Conservation (phyloP, 2,113 vertebrate species). For the Myotis lucifugus region DNA sequence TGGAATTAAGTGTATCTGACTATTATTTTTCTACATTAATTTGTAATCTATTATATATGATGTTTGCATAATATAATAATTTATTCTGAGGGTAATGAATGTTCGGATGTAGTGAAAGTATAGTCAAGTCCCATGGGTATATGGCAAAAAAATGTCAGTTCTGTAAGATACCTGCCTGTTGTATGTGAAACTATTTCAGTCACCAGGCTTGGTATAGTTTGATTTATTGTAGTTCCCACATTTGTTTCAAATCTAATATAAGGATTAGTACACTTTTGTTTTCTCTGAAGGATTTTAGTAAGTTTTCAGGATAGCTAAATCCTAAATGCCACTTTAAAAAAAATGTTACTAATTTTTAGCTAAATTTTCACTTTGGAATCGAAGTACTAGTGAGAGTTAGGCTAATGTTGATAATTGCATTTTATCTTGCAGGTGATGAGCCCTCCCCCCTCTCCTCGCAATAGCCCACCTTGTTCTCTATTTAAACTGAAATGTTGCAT, state of each 20-base stretch:
- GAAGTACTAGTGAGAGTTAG: background rate
- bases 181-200: background rate
- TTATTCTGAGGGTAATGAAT: constrained; percentile 42
- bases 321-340: background rate
- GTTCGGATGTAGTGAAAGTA: background rate
- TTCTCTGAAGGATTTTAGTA: constrained; percentile 28
- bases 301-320: constrained; percentile 24
- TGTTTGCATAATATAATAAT: background rate
- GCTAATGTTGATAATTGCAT: background rate
- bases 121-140: background rate
- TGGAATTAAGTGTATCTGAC: constrained; percentile 2
- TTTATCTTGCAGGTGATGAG: constrained; percentile 9
- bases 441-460: background rate
- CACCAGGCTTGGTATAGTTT: background rate
- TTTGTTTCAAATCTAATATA: constrained; percentile 45
- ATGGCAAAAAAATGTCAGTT: background rate
- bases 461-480: background rate
- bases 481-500: constrained; percentile 35
- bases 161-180: background rate
- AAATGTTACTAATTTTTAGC: background rate
- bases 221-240: background rate
- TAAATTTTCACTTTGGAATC: constrained; percentile 32
- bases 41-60: background rate
- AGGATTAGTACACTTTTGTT: background rate
- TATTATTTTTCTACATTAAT: constrained; percentile 55